Percentiles rank a stretch among this genome's conserved stretches.
phyloP scores from a whole-genome alignment of 2,888 invertebrate genomes.

The Microplitis manilae region DNA sequence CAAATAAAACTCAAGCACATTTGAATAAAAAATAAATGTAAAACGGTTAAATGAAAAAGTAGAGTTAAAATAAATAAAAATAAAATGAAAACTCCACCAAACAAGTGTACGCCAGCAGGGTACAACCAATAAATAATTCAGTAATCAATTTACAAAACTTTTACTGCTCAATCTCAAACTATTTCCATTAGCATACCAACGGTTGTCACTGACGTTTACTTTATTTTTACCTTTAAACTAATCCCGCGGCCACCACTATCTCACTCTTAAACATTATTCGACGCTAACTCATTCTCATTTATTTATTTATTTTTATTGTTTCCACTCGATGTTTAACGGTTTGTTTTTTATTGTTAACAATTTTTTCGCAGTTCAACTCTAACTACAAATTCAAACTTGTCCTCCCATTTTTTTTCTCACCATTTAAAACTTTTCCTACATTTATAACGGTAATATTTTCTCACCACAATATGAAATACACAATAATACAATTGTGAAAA shows the following conservation, averaged over 20 bases:
- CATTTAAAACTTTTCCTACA: conserved; percentile 44
- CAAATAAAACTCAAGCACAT: not conserved
- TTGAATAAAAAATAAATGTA: not conserved
- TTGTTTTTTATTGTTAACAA: not conserved
- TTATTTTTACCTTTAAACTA: conserved; percentile 51
- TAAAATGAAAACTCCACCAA: not conserved
- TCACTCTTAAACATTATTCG: not conserved
- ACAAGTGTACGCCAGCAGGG: conserved; percentile 1
- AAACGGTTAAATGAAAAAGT: not conserved
- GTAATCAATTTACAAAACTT: conserved; percentile 64
- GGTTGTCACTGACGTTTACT: conserved; percentile 57
- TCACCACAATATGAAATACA: conserved; percentile 8
- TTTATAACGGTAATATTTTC: conserved; percentile 55
- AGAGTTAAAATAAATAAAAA: not conserved
- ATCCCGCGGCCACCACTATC: not conserved
- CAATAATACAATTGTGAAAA: not conserved
- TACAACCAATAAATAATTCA: conserved; percentile 62
- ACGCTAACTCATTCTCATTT: not conserved
- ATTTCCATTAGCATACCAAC: conserved; percentile 59
- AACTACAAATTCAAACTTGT: not conserved
- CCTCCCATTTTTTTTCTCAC: conserved; percentile 20
- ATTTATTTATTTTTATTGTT: conserved; percentile 12
- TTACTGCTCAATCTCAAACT: conserved; percentile 49
- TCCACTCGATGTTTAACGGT: not conserved
- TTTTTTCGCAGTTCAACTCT: conserved; percentile 5